Evolutionary conservation across 2,797 vertebrate species (phyloP).

Genomic region (Oophaga sylvatica): DNA sequence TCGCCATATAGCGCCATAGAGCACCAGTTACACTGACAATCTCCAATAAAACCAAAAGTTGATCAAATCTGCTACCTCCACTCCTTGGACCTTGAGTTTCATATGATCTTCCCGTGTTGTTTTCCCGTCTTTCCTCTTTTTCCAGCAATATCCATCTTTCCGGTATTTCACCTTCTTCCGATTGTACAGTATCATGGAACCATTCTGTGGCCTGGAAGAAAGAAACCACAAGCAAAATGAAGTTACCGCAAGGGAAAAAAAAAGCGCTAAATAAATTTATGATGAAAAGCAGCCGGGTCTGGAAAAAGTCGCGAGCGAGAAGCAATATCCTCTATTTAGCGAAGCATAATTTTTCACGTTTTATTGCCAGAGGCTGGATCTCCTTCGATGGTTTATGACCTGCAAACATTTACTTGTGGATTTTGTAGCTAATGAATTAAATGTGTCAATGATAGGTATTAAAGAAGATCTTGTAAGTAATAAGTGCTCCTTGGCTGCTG

Average conservation of each 20-base stretch:
- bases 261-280: constrained; percentile 38
- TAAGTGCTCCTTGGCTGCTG: constrained; percentile 58
- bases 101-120: constrained; percentile 99
- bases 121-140: constrained; percentile 99
- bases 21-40: not conserved
- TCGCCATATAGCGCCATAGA: not conserved
- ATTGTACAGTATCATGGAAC: constrained; percentile 99
- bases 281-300: constrained; percentile 50
- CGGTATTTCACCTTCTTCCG: constrained; percentile 99
- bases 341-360: constrained; percentile 60
- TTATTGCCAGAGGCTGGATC: constrained; percentile 63
- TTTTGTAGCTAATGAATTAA: constrained; percentile 66
- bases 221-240: constrained; percentile 62
- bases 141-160: constrained; percentile 99
- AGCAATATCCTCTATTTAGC: constrained; percentile 62
- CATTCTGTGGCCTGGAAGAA: constrained; percentile 95
- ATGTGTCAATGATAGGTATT: constrained; percentile 62
- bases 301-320: constrained; percentile 56
- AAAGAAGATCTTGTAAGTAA: constrained; percentile 60
- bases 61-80: constrained; percentile 82
- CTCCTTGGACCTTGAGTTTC: constrained; percentile 98
- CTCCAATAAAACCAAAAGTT: not conserved
- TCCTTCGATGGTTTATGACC: constrained; percentile 62
- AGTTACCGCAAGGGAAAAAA: not conserved
- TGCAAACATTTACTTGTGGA: constrained; percentile 64